phyloP scores from a whole-genome alignment of 2,113 vertebrate species.

The Cynopterus brachyotis region DNA sequence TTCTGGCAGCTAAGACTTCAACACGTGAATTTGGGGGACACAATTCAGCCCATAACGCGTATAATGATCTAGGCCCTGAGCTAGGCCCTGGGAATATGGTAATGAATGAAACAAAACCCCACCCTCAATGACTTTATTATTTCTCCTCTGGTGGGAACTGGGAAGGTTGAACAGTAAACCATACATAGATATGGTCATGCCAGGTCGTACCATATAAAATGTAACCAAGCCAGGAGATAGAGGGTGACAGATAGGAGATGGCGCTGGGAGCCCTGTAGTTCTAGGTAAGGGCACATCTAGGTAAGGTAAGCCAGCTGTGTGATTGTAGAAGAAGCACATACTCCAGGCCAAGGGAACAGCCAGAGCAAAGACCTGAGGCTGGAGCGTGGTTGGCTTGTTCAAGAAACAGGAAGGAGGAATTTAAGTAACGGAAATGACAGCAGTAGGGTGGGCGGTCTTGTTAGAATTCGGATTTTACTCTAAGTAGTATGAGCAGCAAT shows the following conservation, averaged over 20 bases:
- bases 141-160: not conserved
- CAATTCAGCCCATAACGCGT: not conserved
- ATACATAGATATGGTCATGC: not conserved
- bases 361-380: not conserved
- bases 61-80: not conserved
- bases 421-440: not conserved
- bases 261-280: not conserved
- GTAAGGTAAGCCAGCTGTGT: not conserved
- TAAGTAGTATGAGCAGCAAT: not conserved
- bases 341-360: not conserved
- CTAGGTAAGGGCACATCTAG: not conserved
- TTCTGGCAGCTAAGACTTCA: not conserved
- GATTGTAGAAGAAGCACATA: rapidly evolving
- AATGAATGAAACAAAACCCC: not conserved
- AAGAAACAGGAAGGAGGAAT: not conserved
- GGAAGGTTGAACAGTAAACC: not conserved
- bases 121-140: not conserved
- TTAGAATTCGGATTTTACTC: not conserved
- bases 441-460: not conserved
- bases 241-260: not conserved
- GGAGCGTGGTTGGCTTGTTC: not conserved
- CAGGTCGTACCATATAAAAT: not conserved
- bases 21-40: not conserved
- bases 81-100: not conserved
- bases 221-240: not conserved